Evolutionary conservation across 2,888 invertebrate genomes (phyloP).

Genomic region (Toxonevra muliebris): DNA sequence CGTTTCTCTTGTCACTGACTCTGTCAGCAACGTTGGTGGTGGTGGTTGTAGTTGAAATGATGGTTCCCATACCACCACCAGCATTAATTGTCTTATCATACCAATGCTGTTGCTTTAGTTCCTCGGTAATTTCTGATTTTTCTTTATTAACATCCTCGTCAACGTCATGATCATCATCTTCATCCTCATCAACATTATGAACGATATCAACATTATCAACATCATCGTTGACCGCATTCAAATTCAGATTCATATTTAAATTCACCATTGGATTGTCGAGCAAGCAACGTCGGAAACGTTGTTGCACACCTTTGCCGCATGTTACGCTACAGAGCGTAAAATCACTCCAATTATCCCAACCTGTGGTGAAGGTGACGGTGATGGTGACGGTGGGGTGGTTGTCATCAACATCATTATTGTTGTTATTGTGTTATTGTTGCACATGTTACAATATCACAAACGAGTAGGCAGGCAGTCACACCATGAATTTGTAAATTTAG

Average conservation of each 20-base stretch:
- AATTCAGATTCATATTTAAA: conserved; percentile 59
- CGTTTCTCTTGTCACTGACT: neutral
- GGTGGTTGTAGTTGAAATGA: conserved; percentile 19
- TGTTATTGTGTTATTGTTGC: conserved; percentile 13
- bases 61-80: conserved; percentile 8
- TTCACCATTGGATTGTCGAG: conserved; percentile 63
- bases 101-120: conserved; percentile 15
- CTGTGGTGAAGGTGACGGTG: conserved; percentile 40
- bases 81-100: neutral
- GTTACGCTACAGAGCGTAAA: conserved; percentile 64
- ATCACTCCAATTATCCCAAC: conserved; percentile 66
- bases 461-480: neutral
- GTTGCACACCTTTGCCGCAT: conserved; percentile 65
- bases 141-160: conserved; percentile 19
- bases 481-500: no score
- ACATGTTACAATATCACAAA: neutral
- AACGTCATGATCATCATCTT: conserved; percentile 25
- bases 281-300: conserved; percentile 64
- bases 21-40: conserved; percentile 21
- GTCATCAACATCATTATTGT: conserved; percentile 7
- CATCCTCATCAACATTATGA: conserved; percentile 36
- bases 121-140: conserved; percentile 11
- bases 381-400: no score
- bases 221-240: conserved; percentile 47
- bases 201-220: conserved; percentile 45